Base-by-base conservation (phyloP, 2,888 invertebrate genomes). In the Tryphoninae sp. region DNA sequence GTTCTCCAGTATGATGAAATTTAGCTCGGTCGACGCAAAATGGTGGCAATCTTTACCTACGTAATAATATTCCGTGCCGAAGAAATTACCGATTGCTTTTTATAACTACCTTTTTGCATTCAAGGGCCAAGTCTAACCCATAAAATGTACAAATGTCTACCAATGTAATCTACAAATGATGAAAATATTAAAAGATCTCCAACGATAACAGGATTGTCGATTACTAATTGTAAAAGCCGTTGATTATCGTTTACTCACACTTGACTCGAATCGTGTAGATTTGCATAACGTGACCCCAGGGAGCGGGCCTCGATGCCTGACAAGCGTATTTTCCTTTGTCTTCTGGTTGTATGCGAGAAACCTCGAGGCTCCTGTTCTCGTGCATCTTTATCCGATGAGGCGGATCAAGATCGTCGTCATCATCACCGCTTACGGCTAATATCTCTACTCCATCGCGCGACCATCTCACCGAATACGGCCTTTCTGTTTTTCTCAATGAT, bases 181-280 rank as follows among this genome's bases (percentile, higher is more conserved):
- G 7, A 4, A 33, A 33, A 33, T 33, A 33, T 33, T 33, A 6
- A 33, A 33, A 33, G 4, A 33, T 0, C 26, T 6, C 26, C 2
- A 6, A 33, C 6, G 33, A 33, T 19, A 19, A 19, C 19, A 33
- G 33, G 33, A 1, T 33, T 33, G 33, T 33, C 33, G 33, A 33
- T 33, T 6, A 33, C 6, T 33, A 6, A 33, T 33, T 33, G 33
- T 33, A 33, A 33, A 33, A 33, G 4, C 33, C 6, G 6, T 6
- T 33, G 26, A 26, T 8, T 4, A 51, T 19, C 61, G 3, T 62
- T 2, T 51, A 94, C 95, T 94, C 92, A 96, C 96, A 95, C 90
- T 96, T 94, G 2, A 97, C 97, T 93, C 96, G 95, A 84, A 97
- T 96, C 22, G 95, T 94, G 88, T 97, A 96, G 1, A 94, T 93